Base-by-base conservation (phyloP, 2,113 vertebrate genomes). In the Odobenus rosmarus region DNA sequence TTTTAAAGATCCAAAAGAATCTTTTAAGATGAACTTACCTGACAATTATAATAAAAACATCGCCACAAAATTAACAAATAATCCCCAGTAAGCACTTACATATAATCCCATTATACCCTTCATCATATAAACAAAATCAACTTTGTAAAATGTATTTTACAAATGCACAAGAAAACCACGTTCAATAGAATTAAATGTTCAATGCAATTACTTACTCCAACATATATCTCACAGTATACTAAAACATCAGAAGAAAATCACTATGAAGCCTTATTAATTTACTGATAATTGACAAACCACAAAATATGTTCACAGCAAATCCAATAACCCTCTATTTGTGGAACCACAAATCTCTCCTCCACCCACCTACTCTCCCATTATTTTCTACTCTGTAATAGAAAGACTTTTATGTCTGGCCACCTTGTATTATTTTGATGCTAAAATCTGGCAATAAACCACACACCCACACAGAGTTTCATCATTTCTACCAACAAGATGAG, bases 221-320 rank as follows among this genome's bases (percentile, higher is more conserved):
- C 19, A 77, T 42, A 55, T 61, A 28, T 3, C 59, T 92, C 87
- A 87, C 2, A 82, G 3, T 57, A 64, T 24, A 82, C 49, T 88
- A 90, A 61, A 7, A 86, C 51, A 49, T 1, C 21, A 88, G 26
- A 95, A 90, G 15, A 95, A 90, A 93, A 96, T 85, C 71, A 94
- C 33, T 80, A 26, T 36, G 88, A 95, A 93, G 79, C 11, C 26
- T 94, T 94, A 81, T 79, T 64, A 94, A 92, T 67, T 86, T 94
- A 88, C 7, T 49, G 69, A 64, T 42, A 88, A 88, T 2, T 21
- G 3, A 89, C 13, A 74, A 95, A 88, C 28, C 72, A 39, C 4
- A 59, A 69, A 93, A 89, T 55, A 76, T 26, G n/a, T 69, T 94
- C 42, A 87, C 9, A 36, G 31, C 2, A 89, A 82, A 95, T 53